Evolutionary conservation across 2,888 invertebrate genomes (phyloP).

Genomic region (Calameuta idolon): DNA sequence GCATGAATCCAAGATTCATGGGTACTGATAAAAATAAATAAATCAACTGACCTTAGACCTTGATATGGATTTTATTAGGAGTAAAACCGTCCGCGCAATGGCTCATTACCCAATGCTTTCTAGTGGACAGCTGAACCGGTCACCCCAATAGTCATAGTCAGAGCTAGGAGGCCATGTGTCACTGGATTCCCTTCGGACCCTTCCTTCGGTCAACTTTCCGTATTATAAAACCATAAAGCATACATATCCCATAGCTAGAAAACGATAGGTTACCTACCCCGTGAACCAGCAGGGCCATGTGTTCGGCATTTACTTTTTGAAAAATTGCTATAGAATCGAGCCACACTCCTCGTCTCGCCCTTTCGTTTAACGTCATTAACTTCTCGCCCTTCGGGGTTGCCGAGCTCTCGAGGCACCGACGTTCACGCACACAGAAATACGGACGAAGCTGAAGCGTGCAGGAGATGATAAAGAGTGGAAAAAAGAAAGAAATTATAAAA

Average conservation of each 20-base stretch:
- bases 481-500: background rate
- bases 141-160: conserved; percentile 7
- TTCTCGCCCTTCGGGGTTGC: conserved; percentile 15
- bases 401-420: background rate
- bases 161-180: conserved; percentile 28
- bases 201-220: conserved; percentile 53
- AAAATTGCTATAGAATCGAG: conserved; percentile 25
- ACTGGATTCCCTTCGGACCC: conserved; percentile 23
- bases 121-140: conserved; percentile 44
- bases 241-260: conserved; percentile 11
- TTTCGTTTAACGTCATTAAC: conserved; percentile 41
- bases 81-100: conserved; percentile 50
- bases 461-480: background rate
- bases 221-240: conserved; percentile 65
- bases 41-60: conserved; percentile 34
- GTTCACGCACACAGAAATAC: background rate
- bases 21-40: background rate
- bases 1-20: background rate
- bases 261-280: background rate
- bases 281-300: conserved; percentile 36
- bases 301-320: conserved; percentile 38
- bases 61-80: conserved; percentile 61
- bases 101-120: conserved; percentile 59
- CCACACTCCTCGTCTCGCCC: conserved; percentile 20
- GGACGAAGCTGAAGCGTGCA: background rate